Base-by-base conservation (phyloP, 2,113 vertebrate species). In the Odontesthes bonariensis region DNA sequence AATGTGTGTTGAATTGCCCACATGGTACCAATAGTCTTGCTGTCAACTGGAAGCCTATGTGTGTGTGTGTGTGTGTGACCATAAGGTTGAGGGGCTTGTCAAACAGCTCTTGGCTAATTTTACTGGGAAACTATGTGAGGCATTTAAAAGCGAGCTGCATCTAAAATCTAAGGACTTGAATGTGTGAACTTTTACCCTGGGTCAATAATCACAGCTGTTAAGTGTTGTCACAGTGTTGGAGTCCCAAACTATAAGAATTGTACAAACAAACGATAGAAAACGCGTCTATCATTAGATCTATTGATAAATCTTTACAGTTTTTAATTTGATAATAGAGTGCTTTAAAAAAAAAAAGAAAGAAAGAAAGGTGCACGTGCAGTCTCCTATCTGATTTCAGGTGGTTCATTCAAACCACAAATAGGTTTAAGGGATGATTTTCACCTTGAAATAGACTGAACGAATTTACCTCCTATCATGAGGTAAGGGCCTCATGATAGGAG, bases 121-220 rank as follows among this genome's bases (percentile, higher is more conserved):
- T 56, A n/a, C 44, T 55, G 59, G 61, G n/a, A 56, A 19, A 54
- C 9, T 71, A 52, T 58, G 33, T 13, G 54, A 63, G 46, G 46
- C 32, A 69, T 72, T 68, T 52, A 61, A 70, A 62, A 35, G 19
- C 35, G 44, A 11, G 60, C 60, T 52, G 23, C 38, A 64, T 63
- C 57, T 73, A 13, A 69, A 73, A 55, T 80, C 1, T 20, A 20
- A 68, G 32, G 42, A 44, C 52, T 6, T 66, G 49, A n/a, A 35
- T 14, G 5, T 70, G 40, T 62, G 40, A 82, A 56, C 49, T 56
- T 60, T 22, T 0, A 63, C 19, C 46, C 16, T 60, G 38, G 31
- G 57, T 59, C 61, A 55, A 4, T 56, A 65, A 44, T 77, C 53
- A 65, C 67, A 75, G 55, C 42, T 61, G 57, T 56, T 35, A 5